Evolutionary conservation across 2,888 invertebrate species (phyloP).

Genomic region (Drosophila nr. fundita): DNA sequence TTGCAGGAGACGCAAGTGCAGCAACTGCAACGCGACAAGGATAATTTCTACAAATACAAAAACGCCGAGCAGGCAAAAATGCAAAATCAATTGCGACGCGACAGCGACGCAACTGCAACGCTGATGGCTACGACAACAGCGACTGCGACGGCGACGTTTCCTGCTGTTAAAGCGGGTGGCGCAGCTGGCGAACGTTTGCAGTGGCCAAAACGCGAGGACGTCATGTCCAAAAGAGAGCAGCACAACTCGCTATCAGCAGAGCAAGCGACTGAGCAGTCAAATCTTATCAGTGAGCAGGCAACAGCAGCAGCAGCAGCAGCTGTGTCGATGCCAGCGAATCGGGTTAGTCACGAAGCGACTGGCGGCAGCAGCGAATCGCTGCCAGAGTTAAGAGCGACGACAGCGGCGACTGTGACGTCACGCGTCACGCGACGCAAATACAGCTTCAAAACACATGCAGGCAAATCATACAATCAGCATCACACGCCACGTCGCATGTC

Average conservation of each 20-base stretch:
- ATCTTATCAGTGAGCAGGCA: slow-evolving; percentile 41
- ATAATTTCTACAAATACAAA: slow-evolving; percentile 85
- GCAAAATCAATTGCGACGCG: slow-evolving; percentile 57
- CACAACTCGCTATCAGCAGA: slow-evolving; percentile 47
- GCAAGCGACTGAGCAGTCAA: slow-evolving; percentile 6
- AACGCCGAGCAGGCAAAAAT: slow-evolving; percentile 82
- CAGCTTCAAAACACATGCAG: slow-evolving; percentile 84
- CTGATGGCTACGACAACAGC: neutral
- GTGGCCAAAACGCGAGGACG: slow-evolving; percentile 80
- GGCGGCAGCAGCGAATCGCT: slow-evolving; percentile 70
- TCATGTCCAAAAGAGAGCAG: slow-evolving; percentile 48
- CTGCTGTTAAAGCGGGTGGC: slow-evolving; percentile 50
- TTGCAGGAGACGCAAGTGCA: slow-evolving; percentile 56
- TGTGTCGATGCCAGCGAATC: slow-evolving; percentile 18
- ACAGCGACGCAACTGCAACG: slow-evolving; percentile 44
- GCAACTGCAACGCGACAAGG: slow-evolving; percentile 75
- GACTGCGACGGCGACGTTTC: slow-evolving; percentile 51
- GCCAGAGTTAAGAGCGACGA: slow-evolving; percentile 37
- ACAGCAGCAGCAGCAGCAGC: slow-evolving; percentile 8
- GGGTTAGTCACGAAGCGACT: slow-evolving; percentile 58
- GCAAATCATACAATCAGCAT: slow-evolving; percentile 68
- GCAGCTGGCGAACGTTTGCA: slow-evolving; percentile 77
- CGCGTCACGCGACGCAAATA: slow-evolving; percentile 78
- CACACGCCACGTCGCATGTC: slow-evolving; percentile 74
- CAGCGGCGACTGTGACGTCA: slow-evolving; percentile 53